Conservation (phyloP, 2,797 vertebrate species). For the Xenopus petersii region DNA sequence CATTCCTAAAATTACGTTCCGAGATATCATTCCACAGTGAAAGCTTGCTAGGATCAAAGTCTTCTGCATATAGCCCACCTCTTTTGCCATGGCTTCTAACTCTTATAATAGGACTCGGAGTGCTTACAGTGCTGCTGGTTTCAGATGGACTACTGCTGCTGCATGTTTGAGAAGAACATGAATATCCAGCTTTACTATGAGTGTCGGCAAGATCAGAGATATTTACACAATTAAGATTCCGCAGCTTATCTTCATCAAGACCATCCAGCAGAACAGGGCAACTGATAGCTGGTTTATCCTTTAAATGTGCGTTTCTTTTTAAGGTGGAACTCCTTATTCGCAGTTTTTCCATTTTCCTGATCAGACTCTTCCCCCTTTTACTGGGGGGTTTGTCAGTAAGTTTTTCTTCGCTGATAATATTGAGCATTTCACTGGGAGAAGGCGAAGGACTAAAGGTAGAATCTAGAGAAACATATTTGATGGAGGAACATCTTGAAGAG, state of each 20-base stretch:
- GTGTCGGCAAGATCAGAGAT: conserved; percentile 60
- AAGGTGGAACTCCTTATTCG: conserved; percentile 62
- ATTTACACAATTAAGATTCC: conserved; percentile 63
- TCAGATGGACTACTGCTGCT: conserved; percentile 70
- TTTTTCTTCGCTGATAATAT: conserved; percentile 59
- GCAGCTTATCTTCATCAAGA: conserved; percentile 65
- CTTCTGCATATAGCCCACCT: conserved; percentile 43
- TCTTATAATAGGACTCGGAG: conserved; percentile 69
- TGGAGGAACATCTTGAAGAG: conserved; percentile 68
- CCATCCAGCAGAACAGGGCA: conserved; percentile 73
- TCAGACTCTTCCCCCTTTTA: conserved; percentile 69
- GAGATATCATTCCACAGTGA: conserved; percentile 59
- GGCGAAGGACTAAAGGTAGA: conserved; percentile 65
- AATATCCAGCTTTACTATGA: conserved; percentile 51
- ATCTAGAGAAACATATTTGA: conserved; percentile 62
- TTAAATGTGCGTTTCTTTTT: conserved; percentile 51
- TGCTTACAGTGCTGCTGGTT: conserved; percentile 72
- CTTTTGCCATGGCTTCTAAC: conserved; percentile 68
- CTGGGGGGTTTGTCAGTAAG: conserved; percentile 63
- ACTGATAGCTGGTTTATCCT: conserved; percentile 59
- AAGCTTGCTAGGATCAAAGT: conserved; percentile 52
- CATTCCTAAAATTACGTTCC: conserved; percentile 70
- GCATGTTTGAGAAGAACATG: conserved; percentile 59
- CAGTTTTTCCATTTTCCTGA: conserved; percentile 83
- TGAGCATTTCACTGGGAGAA: conserved; percentile 59